These are phyloP conservation scores for Tipula lateralis DNA, from an alignment of 2,888 invertebrate genomes.

Conservation along the genomic window DNA sequence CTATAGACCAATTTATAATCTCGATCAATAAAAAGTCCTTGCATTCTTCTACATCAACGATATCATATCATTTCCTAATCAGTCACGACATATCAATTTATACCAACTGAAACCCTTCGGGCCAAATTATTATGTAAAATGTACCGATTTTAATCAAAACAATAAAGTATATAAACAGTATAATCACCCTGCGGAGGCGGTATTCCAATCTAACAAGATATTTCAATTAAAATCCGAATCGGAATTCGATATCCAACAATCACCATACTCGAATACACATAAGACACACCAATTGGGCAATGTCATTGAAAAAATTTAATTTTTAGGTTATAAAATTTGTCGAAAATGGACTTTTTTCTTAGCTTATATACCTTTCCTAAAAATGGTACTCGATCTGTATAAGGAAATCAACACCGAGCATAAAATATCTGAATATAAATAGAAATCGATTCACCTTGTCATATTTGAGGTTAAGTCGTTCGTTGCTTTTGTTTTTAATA, in stretches of 20 bases:
- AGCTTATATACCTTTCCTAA: not conserved
- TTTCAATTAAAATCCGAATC: not conserved
- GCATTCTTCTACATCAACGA: not conserved
- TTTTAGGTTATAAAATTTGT: not conserved
- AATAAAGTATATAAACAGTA: not conserved
- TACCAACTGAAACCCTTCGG: not conserved
- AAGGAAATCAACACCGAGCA: not conserved
- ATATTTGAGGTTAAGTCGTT: not conserved
- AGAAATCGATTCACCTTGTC: constrained; percentile 5
- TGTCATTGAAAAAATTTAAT: not conserved
- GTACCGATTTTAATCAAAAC: not conserved
- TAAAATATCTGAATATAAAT: not conserved
- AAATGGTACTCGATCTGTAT: not conserved
- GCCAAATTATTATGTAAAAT: not conserved
- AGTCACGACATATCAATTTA: not conserved
- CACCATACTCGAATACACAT: not conserved
- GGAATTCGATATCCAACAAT: not conserved
- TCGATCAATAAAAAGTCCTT: not conserved
- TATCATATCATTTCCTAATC: not conserved
- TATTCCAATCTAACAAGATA: not conserved
- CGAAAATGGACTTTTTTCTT: not conserved
- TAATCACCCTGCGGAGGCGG: constrained; percentile 1
- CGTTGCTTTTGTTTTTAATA: not conserved
- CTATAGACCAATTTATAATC: not conserved
- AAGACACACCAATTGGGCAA: not conserved